A percentile compares a stretch with the other conserved stretches of the same genome.
Conservation (phyloP, 2,113 vertebrate species). For the Apaloderma vittatum region DNA sequence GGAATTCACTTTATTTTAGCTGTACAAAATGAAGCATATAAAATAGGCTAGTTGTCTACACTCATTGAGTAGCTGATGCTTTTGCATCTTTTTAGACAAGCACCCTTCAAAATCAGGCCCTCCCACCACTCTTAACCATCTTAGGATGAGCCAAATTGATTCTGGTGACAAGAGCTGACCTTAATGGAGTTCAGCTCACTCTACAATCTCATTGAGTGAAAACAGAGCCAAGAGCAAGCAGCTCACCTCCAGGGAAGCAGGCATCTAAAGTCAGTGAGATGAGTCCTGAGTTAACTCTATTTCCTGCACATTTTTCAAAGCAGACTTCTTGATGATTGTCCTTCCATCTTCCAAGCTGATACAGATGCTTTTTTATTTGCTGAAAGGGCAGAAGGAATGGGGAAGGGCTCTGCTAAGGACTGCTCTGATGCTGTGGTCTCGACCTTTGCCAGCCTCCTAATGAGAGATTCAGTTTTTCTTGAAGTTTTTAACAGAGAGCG, state of each 20-base stretch:
- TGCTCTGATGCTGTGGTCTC: not conserved
- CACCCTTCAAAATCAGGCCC: not conserved
- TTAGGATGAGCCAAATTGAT: not conserved
- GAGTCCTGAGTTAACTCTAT: not conserved
- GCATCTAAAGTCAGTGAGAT: not conserved
- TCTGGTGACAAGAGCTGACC: not conserved
- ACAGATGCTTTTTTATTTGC: not conserved
- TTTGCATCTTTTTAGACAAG: no score
- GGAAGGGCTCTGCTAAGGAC: not conserved
- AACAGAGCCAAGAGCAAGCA: not conserved
- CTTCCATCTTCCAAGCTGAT: not conserved
- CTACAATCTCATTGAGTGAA: not conserved
- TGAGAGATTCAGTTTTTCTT: not conserved
- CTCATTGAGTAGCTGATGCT: not conserved
- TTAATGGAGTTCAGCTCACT: not conserved
- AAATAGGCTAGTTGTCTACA: not conserved
- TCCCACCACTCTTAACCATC: not conserved
- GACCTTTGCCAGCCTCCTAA: not conserved
- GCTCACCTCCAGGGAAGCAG: not conserved
- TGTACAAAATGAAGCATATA: not conserved
- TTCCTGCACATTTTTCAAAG: not conserved
- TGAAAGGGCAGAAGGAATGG: not conserved
- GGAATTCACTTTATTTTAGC: not conserved
- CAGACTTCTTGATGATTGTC: not conserved
- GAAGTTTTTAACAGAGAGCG: not conserved